Conservation (phyloP, 2,113 vertebrate genomes). For the Myrmecophaga tridactyla region DNA sequence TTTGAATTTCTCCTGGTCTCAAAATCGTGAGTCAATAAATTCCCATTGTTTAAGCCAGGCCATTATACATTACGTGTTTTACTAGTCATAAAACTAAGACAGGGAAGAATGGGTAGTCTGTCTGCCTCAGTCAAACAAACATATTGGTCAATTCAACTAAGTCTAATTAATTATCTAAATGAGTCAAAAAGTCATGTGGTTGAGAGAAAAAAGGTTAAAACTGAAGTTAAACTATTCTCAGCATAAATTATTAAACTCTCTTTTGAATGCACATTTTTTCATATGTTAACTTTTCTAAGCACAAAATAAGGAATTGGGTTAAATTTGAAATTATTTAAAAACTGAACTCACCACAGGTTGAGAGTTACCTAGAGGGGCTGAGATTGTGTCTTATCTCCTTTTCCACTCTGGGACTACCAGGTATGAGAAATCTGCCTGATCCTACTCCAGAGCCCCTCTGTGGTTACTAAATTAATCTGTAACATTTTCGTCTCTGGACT, state of each 20-base stretch:
- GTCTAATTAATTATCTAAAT: not conserved
- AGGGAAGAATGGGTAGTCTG: not conserved
- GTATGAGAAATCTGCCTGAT: not conserved
- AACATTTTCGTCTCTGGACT: not conserved
- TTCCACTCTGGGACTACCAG: not conserved
- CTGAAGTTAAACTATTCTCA: constrained; percentile 4
- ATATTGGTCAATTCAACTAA: not conserved
- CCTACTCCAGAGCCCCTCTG: not conserved
- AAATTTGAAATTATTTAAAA: not conserved
- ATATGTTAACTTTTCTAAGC: not conserved
- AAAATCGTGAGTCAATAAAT: too few species aligned
- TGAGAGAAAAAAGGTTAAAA: not conserved
- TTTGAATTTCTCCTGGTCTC: too few species aligned
- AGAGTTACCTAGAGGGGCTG: not conserved
- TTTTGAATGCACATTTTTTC: not conserved
- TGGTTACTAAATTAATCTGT: not conserved
- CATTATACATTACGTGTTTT: too few species aligned
- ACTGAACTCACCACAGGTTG: not conserved
- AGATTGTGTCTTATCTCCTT: not conserved
- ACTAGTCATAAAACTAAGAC: not conserved
- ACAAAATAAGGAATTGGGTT: not conserved
- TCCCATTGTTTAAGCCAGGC: too few species aligned
- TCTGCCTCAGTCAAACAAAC: not conserved
- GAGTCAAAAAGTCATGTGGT: not conserved
- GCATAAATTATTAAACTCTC: not conserved